Evolutionary conservation across 2,113 vertebrate species (phyloP).

Genomic region (Burhinus bistriatus): DNA sequence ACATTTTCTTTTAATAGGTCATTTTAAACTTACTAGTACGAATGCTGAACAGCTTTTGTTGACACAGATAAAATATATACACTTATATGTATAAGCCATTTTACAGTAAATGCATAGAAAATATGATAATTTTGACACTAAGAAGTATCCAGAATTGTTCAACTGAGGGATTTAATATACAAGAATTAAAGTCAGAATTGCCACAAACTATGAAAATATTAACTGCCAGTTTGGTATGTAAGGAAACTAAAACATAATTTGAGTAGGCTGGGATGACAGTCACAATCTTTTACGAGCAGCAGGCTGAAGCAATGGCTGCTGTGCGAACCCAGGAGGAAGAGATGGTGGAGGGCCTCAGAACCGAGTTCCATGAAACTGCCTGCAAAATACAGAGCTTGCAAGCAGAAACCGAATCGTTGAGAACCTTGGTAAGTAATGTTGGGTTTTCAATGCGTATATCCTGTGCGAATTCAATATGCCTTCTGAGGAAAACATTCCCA

Average conservation of each 20-base stretch:
- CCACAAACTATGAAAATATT: not conserved
- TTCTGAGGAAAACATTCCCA: not conserved
- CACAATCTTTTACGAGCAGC: conserved; percentile 35
- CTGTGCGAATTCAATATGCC: not conserved
- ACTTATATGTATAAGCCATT: not conserved
- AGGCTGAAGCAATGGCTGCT: conserved; percentile 64
- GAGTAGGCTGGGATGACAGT: not conserved
- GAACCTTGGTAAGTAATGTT: conserved; percentile 81
- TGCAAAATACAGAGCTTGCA: conserved; percentile 91
- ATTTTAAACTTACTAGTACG: not conserved
- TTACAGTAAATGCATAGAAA: not conserved
- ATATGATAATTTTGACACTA: not conserved
- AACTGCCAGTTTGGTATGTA: not conserved
- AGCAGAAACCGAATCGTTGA: conserved; percentile 89
- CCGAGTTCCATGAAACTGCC: conserved; percentile 79
- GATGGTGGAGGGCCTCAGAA: conserved; percentile 81
- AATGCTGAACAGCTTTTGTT: not conserved
- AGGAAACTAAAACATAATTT: not conserved
- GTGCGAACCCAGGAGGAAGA: conserved; percentile 83
- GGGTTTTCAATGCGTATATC: not conserved
- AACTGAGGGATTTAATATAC: not conserved
- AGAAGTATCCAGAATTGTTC: not conserved
- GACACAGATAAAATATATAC: not conserved
- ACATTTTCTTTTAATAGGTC: not conserved
- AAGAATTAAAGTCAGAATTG: not conserved